phyloP scores from a whole-genome alignment of 1,140 invertebrate genomes.

The Brachionus koreanus region DNA sequence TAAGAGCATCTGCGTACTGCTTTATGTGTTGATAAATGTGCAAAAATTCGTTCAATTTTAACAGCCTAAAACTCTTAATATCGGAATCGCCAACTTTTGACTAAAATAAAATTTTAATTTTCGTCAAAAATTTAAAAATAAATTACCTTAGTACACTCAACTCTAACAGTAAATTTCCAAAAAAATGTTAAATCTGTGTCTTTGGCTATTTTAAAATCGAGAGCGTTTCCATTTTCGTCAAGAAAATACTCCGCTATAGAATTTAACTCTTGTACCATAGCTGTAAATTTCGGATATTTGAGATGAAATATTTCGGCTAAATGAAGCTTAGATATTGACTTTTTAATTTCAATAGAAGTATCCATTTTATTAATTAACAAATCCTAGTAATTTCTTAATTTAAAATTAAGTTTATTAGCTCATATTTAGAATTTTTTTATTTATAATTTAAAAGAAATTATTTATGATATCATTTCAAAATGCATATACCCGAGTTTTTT shows the following conservation, averaged over 20 bases:
- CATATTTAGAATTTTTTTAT: background rate
- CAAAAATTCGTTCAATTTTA: slow-evolving; percentile 25
- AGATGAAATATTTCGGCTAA: slow-evolving; percentile 5
- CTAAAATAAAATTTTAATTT: background rate
- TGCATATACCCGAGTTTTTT: background rate
- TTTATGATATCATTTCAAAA: background rate
- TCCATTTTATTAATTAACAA: slow-evolving; percentile 9
- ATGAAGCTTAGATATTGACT: background rate
- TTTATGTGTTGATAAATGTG: slow-evolving; percentile 42
- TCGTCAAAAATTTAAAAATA: background rate
- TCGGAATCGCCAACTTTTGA: slow-evolving; percentile 16
- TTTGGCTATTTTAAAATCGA: slow-evolving; percentile 38
- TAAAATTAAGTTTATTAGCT: background rate
- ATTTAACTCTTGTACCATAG: slow-evolving; percentile 15
- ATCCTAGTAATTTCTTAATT: background rate
- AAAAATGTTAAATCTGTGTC: slow-evolving; percentile 35
- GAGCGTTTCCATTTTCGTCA: slow-evolving; percentile 2
- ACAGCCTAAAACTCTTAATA: background rate
- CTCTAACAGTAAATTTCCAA: slow-evolving; percentile 30
- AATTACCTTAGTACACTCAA: slow-evolving; percentile 34
- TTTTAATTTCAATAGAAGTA: slow-evolving; percentile 3
- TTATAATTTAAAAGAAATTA: background rate
- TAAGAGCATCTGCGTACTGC: slow-evolving; percentile 1
- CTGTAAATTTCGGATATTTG: slow-evolving; percentile 18
- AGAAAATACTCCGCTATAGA: slow-evolving; percentile 36